Percentiles rank a stretch among this genome's conserved stretches.
Evolutionary conservation across 2,113 vertebrate species (phyloP).

Genomic region (Montifringilla adamsi): DNA sequence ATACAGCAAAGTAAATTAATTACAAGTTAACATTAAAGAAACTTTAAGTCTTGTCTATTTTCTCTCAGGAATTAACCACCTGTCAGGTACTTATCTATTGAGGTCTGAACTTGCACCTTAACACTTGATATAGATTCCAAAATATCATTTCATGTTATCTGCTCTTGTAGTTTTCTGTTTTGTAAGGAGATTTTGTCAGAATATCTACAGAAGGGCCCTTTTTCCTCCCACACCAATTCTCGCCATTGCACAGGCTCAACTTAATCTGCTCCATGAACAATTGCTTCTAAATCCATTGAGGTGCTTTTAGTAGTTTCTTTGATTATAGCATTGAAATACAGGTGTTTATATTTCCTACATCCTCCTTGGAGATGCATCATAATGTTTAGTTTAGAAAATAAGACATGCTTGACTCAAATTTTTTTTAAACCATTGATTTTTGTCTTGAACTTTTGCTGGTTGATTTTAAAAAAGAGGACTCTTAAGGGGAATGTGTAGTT

Average conservation of each 20-base stretch:
- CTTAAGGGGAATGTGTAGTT: background rate
- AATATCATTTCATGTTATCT: background rate
- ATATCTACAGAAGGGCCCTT: background rate
- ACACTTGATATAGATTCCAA: background rate
- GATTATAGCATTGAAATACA: background rate
- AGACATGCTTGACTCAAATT: background rate
- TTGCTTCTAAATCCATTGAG: background rate
- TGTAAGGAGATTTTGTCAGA: background rate
- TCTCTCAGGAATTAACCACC: background rate
- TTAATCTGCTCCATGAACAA: background rate
- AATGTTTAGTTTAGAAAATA: background rate
- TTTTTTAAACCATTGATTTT: background rate
- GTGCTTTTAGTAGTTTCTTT: background rate
- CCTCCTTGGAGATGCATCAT: background rate
- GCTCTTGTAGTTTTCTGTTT: background rate
- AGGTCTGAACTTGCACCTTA: background rate
- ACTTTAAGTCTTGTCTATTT: constrained; percentile 22
- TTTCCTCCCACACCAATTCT: background rate
- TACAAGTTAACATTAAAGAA: constrained; percentile 4
- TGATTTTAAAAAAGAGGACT: background rate
- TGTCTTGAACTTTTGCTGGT: background rate
- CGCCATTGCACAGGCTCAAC: background rate
- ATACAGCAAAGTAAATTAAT: background rate
- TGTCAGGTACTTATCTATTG: background rate
- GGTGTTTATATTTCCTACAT: background rate